Base-by-base conservation (phyloP, 2,797 vertebrate species). In the Kryptopterus vitreolus region DNA sequence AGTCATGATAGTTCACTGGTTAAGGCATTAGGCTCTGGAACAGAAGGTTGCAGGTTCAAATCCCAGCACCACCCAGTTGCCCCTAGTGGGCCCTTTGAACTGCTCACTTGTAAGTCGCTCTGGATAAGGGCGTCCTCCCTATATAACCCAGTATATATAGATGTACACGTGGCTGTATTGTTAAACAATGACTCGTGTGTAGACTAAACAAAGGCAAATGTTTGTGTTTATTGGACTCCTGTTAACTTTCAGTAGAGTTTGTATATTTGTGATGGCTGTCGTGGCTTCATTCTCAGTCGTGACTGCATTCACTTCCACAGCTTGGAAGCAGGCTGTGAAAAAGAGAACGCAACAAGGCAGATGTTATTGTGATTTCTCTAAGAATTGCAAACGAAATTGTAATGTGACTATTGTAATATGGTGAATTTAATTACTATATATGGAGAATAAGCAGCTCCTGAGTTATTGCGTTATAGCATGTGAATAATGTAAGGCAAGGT, bases 191-290 rank as follows among this genome's bases (percentile, higher is more conserved):
- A 57, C 12, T 48, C n/a, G 57, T 65, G 15, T n/a, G n/a, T n/a
- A n/a, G n/a, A n/a, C n/a, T n/a, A n/a, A n/a, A n/a, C n/a, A n/a
- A 22, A 38, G 15, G 3, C 18, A 73, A 43, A 58, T 22, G 57
- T 22, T 46, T 58, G 72, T 20, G 22, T 59, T 59, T 12, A 33
- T 69, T 57, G 52, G 48, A 69, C 52, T 78, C 38, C 20, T 11
- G 35, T 69, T 53, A 63, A 35, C 26, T 68, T 71, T 31, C 65
- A 43, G 70, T 65, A 71, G 55, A 43, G 69, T 80, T 80, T 77
- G 62, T 66, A 80, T 77, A 72, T 71, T 57, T 66, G 52, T 80
- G 68, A 81, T 71, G 65, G 63, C 80, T 78, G 52, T 77, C 81
- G 79, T 77, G 46, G 74, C 29, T 38, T 57, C 73, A 33, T 78